Percentiles rank a stretch among this genome's conserved stretches.
Conservation (phyloP, 2,888 invertebrate genomes). For the Philaethria dido region DNA sequence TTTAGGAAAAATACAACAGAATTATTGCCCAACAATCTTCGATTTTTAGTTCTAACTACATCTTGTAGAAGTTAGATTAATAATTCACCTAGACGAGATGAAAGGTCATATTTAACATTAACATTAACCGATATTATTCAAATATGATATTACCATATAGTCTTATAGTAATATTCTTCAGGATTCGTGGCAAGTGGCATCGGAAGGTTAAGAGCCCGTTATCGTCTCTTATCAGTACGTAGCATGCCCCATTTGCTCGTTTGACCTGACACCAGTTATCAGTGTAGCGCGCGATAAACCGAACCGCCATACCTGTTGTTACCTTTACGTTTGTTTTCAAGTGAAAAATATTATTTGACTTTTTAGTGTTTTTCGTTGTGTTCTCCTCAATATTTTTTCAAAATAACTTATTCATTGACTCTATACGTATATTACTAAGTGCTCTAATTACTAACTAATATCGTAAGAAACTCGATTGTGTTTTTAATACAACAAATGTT, state of each 20-base stretch:
- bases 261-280: constrained; percentile 84
- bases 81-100: background rate
- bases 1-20: background rate
- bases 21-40: background rate
- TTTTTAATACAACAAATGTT: background rate
- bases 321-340: constrained; percentile 55
- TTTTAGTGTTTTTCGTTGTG: constrained; percentile 22
- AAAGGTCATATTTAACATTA: background rate
- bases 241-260: constrained; percentile 80
- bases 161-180: constrained; percentile 48
- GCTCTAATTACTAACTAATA: background rate
- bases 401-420: background rate
- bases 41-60: background rate
- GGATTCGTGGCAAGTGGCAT: constrained; percentile 61
- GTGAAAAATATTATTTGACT: constrained; percentile 34
- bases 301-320: constrained; percentile 71
- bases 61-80: background rate
- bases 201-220: constrained; percentile 83
- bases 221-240: constrained; percentile 77
- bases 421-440: background rate
- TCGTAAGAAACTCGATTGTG: background rate
- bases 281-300: constrained; percentile 78
- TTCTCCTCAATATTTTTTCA: background rate
- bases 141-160: background rate
- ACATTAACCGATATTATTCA: background rate